Conservation (phyloP, 2,888 invertebrate species). For the Agonopterix heracliana region DNA sequence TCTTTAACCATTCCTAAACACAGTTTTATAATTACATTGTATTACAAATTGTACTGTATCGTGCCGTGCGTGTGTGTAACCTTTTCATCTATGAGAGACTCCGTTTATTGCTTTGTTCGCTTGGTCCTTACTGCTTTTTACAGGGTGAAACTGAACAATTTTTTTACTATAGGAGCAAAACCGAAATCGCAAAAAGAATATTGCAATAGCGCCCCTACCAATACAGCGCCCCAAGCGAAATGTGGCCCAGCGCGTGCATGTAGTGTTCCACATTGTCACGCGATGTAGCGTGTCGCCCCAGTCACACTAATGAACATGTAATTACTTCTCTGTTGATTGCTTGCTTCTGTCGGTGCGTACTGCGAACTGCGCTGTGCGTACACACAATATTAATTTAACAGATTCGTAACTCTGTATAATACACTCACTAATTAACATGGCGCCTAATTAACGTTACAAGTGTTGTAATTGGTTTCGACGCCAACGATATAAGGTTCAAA, state of each 20-base stretch:
- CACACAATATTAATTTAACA: conserved; percentile 42
- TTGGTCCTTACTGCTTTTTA: no score
- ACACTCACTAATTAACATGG: conserved; percentile 28
- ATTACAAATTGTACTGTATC: no score
- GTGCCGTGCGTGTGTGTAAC: no score
- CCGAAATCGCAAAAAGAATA: no score
- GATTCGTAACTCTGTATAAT: conserved; percentile 11
- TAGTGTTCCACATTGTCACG: conserved; percentile 35
- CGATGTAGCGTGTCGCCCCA: conserved; percentile 55
- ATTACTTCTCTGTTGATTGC: conserved; percentile 53
- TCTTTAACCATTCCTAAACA: no score
- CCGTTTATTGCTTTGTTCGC: no score
- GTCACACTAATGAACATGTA: conserved; percentile 63
- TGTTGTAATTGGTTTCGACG: conserved; percentile 52
- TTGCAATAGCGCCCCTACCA: no score
- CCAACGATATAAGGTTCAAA: conserved; percentile 28
- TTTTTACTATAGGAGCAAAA: no score
- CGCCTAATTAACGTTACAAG: conserved; percentile 56
- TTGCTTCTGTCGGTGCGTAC: conserved; percentile 8
- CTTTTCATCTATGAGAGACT: no score
- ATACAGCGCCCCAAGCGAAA: conserved; percentile 4
- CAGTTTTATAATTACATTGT: no score
- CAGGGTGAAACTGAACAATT: no score
- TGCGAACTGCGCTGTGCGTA: conserved; percentile 24
- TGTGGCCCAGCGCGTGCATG: background rate